phyloP scores from a whole-genome alignment of 1,140 invertebrate species.

The Arctopsyche grandis region DNA sequence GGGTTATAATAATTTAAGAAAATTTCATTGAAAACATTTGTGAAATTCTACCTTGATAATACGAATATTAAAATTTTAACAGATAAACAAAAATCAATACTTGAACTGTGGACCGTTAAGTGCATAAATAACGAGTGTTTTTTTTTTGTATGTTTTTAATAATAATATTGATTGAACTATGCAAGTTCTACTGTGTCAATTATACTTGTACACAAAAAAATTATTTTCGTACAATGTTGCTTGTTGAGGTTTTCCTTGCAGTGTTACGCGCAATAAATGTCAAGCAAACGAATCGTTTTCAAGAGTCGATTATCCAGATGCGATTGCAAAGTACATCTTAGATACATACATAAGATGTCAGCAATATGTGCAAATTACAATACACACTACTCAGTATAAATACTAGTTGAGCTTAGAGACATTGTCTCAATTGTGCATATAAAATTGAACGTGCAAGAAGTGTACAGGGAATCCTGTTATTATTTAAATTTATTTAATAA shows the following conservation, averaged over 20 bases:
- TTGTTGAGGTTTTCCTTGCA: slow-evolving; percentile 3
- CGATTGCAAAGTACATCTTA: slow-evolving; percentile 23
- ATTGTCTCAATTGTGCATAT: slow-evolving; percentile 41
- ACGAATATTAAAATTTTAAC: no score
- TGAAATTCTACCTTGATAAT: no score
- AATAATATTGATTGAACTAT: no score
- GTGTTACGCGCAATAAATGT: slow-evolving; percentile 16
- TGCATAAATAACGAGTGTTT: no score
- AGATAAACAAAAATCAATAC: no score
- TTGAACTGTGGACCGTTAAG: no score
- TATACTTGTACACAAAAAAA: no score
- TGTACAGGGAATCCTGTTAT: not conserved
- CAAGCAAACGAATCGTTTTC: slow-evolving; percentile 2
- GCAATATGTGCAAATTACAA: slow-evolving; percentile 53
- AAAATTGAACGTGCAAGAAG: slow-evolving; percentile 44
- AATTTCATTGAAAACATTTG: no score
- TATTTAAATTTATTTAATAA: not conserved
- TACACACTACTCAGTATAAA: slow-evolving; percentile 52
- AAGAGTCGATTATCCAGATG: slow-evolving; percentile 37
- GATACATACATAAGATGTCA: slow-evolving; percentile 43
- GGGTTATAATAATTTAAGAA: no score
- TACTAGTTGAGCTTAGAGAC: slow-evolving; percentile 42
- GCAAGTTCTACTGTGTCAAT: no score
- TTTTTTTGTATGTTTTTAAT: no score
- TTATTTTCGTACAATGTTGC: not conserved